Evolutionary conservation across 2,113 vertebrate species (phyloP).

Genomic region (Muntiacus muntjak): DNA sequence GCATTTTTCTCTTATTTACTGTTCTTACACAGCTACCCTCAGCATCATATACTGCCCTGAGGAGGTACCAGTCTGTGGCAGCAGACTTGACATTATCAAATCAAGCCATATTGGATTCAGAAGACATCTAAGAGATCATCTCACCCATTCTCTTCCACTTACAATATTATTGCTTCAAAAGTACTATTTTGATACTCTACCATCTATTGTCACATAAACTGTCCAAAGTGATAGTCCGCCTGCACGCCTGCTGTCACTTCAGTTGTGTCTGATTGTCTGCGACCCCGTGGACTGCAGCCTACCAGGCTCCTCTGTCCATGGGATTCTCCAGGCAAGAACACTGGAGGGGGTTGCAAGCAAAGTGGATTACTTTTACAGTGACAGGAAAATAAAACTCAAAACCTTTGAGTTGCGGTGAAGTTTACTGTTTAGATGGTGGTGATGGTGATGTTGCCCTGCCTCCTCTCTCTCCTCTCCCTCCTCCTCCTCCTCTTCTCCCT

Average conservation of each 20-base stretch:
- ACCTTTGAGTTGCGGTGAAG: neutral
- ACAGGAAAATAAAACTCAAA: neutral
- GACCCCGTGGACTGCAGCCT: neutral
- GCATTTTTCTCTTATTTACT: neutral
- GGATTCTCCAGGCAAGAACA: neutral
- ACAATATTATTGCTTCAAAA: neutral
- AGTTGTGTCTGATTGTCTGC: neutral
- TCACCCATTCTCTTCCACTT: neutral
- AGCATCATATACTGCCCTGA: neutral
- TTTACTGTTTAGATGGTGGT: neutral
- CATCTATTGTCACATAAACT: neutral
- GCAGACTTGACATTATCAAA: neutral
- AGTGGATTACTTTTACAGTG: neutral
- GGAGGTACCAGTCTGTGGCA: neutral
- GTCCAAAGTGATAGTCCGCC: neutral
- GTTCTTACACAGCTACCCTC: neutral
- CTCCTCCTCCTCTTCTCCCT: neutral
- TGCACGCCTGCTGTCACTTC: neutral
- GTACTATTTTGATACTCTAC: neutral
- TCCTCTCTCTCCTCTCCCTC: no score
- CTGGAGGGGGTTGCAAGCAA: neutral
- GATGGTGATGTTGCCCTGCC: neutral
- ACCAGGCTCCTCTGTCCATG: neutral
- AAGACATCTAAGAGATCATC: neutral
- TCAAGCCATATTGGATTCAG: neutral